Evolutionary conservation across 2,113 vertebrate genomes (phyloP).

Genomic region (Cranoglanis bouderius): DNA sequence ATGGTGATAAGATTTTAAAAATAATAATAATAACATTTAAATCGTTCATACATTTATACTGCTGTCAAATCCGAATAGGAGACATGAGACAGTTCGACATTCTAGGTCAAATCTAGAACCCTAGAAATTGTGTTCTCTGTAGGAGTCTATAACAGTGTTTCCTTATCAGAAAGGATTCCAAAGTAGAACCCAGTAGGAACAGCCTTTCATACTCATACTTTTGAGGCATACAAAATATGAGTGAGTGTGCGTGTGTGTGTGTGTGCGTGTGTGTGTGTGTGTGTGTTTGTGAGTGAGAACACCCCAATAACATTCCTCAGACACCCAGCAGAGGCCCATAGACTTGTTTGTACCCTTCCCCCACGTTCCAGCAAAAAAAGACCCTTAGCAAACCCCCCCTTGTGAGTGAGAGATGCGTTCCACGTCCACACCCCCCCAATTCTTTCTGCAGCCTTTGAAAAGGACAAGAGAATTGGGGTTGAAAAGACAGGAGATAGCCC

Average conservation of each 20-base stretch:
- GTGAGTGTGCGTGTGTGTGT: conserved; percentile 24
- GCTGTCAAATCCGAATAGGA: neutral
- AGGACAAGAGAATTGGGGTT: conserved; percentile 77
- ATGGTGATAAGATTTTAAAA: neutral
- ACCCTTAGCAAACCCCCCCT: conserved; percentile 54
- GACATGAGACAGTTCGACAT: neutral
- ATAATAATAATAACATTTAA: neutral
- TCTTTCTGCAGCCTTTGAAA: conserved; percentile 65
- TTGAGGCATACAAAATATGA: neutral
- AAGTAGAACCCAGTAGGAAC: neutral
- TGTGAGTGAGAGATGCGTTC: conserved; percentile 69
- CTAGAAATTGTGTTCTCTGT: neutral
- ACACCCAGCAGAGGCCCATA: conserved; percentile 67
- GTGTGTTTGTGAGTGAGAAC: conserved; percentile 46
- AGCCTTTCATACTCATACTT: neutral
- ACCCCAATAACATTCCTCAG: conserved; percentile 67
- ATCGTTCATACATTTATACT: neutral
- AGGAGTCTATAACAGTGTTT: neutral
- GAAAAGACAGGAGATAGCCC: conserved; percentile 76
- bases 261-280: conserved; percentile 43
- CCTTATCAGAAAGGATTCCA: neutral
- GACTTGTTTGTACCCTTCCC: conserved; percentile 76
- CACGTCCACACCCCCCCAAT: conserved; percentile 59
- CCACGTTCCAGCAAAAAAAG: conserved; percentile 68
- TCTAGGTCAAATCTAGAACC: neutral